These are phyloP conservation scores for Teinopalpus imperialis DNA, from an alignment of 2,888 invertebrate genomes.

Conservation along the genomic window DNA sequence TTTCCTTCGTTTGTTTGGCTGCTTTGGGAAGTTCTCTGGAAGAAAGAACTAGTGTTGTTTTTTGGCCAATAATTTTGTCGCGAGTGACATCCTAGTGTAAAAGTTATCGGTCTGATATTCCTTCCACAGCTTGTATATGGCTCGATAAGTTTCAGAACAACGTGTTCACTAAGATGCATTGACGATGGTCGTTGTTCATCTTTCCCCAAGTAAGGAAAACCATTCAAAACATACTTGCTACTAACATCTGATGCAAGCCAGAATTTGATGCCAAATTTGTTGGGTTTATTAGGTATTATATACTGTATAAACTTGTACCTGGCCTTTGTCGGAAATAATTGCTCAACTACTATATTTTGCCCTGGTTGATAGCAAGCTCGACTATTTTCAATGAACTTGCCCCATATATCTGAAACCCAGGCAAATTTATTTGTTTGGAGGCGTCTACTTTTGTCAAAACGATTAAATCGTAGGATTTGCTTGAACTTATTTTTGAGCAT, in stretches of 20 bases:
- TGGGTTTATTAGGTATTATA: neutral
- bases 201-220: neutral
- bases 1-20: too few relatives aligned
- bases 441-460: neutral
- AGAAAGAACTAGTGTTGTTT: too few relatives aligned
- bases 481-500: neutral
- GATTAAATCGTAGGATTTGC: neutral
- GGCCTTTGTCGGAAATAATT: neutral
- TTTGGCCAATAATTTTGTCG: too few relatives aligned
- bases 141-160: neutral
- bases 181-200: neutral
- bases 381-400: too few relatives aligned
- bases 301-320: neutral
- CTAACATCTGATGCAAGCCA: neutral
- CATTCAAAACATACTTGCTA: neutral
- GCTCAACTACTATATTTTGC: neutral
- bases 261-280: neutral
- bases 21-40: too few relatives aligned
- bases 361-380: neutral
- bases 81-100: too few relatives aligned
- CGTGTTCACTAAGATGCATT: neutral
- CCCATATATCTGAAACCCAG: neutral
- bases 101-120: too few relatives aligned
- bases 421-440: neutral
- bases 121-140: too few relatives aligned